A percentile compares a stretch with the other conserved stretches of the same genome.
Conservation (phyloP, 2,888 invertebrate species). For the Halocaridina rubra region DNA sequence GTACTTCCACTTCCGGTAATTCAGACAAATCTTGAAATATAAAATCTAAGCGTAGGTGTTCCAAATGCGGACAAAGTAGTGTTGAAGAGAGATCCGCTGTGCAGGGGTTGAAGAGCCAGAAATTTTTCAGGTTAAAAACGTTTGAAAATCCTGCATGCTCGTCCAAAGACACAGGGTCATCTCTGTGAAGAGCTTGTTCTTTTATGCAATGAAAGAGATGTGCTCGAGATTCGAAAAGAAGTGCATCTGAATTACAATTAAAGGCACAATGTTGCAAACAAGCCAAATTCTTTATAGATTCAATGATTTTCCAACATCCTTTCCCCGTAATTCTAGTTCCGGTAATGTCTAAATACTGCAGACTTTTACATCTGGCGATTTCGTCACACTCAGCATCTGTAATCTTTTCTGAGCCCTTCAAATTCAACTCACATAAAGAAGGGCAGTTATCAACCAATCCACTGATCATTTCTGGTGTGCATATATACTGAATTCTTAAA, state of each 20-base stretch:
- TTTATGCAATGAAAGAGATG: conserved; percentile 49
- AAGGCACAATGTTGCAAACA: conserved; percentile 61
- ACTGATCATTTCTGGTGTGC: conserved; percentile 52
- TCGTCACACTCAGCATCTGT: conserved; percentile 46
- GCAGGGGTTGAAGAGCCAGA: conserved; percentile 61
- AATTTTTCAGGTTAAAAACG: conserved; percentile 48
- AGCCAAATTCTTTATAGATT: conserved; percentile 28
- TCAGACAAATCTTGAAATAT: conserved; percentile 56
- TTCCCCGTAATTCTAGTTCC: conserved; percentile 59
- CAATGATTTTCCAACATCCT: conserved; percentile 56
- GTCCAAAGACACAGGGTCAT: background rate
- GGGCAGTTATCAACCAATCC: conserved; percentile 48
- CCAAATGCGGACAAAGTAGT: conserved; percentile 47
- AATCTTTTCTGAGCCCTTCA: conserved; percentile 54
- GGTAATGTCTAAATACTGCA: conserved; percentile 47
- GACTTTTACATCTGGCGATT: conserved; percentile 35
- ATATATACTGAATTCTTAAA: conserved; percentile 56
- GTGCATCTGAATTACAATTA: conserved; percentile 60
- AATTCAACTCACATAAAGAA: conserved; percentile 40
- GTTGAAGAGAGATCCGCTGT: conserved; percentile 51
- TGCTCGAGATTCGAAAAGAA: conserved; percentile 59
- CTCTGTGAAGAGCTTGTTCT: conserved; percentile 6
- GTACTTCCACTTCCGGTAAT: conserved; percentile 40
- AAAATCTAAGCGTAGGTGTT: conserved; percentile 57
- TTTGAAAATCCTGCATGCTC: background rate